Base-by-base conservation (phyloP, 2,797 vertebrate genomes). In the Staurois parvus region DNA sequence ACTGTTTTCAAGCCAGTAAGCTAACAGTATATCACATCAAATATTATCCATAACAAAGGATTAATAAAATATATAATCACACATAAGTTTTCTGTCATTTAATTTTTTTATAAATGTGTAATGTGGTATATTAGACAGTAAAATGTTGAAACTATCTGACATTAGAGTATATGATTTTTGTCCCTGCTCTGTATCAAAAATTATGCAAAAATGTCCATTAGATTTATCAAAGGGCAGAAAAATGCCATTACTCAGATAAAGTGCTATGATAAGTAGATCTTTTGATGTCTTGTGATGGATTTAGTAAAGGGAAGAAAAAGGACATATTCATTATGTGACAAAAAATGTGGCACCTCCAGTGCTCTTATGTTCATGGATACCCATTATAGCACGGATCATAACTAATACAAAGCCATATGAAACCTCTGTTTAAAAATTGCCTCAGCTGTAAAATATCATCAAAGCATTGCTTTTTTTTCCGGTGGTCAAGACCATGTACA, bases 241-340 rank as follows among this genome's bases (percentile, higher is more conserved):
- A 66, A 76, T 52, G 42, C n/a, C 73, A 76, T 76, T 78, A 66
- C 24, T 78, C 26, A 40, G 26, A 64, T 67, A 66, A 37, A 78
- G 29, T 78, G 59, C 32, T 26, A 26, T 42, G 76, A 66, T 32
- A 66, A 66, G 32, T 17, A 78, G 32, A 37, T 11, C 45, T n/a
- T 78, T 67, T 78, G 76, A 78, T 66, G 76, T 78, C 76, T 78
- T 64, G 19, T 64, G 29, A 29, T 32, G 11, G 56, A 26, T 78
- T 78, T 40, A 64, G 24, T 24, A 66, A 40, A 10, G 32, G 34
- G 13, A 24, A n/a, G 13, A 28, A 78, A 78, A 64, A 4, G 37
- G 32, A 34, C 10, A 21, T 12, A 12, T 32, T 62, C 29, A 32
- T 34, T 59, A 77, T 77, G 30, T 12, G 3, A 77, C 56, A 64